Percentiles rank a stretch among this genome's conserved stretches.
phyloP scores from a whole-genome alignment of 2,113 vertebrate genomes.

The Colaptes auratus region DNA sequence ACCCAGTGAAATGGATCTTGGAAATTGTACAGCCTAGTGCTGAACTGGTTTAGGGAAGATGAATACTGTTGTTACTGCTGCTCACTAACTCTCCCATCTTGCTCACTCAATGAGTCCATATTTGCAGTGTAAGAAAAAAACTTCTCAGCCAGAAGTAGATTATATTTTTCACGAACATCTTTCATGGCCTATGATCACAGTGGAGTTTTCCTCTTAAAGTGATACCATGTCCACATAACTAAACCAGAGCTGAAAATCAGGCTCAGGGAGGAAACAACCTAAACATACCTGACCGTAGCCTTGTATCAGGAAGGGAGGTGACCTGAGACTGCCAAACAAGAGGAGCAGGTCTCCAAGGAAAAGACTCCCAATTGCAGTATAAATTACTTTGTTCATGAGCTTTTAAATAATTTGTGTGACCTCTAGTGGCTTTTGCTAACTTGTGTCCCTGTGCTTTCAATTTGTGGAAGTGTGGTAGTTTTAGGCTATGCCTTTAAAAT shows the following conservation, averaged over 20 bases:
- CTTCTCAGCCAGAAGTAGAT: conserved; percentile 23
- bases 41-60: conserved; percentile 39
- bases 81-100: background rate
- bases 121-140: background rate
- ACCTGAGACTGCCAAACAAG: background rate
- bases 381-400: background rate
- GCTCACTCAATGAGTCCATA: background rate
- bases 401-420: conserved; percentile 32
- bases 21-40: conserved; percentile 56
- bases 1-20: conserved; percentile 44
- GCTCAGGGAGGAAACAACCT: background rate
- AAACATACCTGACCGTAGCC: background rate
- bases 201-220: conserved; percentile 51
- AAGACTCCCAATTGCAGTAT: background rate
- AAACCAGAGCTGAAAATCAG: background rate
- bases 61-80: background rate
- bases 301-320: background rate
- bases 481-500: too few species aligned
- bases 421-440: conserved; percentile 35
- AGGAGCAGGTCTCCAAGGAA: background rate
- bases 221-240: conserved; percentile 33
- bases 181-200: conserved; percentile 28
- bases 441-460: background rate
- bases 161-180: background rate
- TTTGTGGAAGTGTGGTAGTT: background rate